A percentile compares a stretch with the other conserved stretches of the same genome.
Evolutionary conservation across 2,797 vertebrate genomes (phyloP).

Genomic region (Sus cebifrons): DNA sequence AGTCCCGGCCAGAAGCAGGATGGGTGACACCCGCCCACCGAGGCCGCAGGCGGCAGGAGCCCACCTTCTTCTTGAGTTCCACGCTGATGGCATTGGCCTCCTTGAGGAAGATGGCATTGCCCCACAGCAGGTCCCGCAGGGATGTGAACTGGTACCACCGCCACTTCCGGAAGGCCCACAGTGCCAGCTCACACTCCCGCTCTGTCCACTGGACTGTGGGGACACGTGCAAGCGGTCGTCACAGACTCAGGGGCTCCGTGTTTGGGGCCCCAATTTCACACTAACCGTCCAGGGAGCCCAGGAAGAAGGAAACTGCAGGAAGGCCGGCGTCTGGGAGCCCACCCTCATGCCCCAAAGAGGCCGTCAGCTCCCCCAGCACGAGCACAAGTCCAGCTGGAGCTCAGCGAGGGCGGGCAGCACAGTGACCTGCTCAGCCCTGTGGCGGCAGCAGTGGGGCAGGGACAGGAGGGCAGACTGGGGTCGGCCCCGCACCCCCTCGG

Average conservation of each 20-base stretch:
- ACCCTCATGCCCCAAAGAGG: rapidly evolving
- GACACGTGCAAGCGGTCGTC: slow-evolving; percentile 34
- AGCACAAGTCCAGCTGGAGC: not conserved
- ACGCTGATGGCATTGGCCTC: slow-evolving; percentile 99
- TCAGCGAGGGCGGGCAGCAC: not conserved
- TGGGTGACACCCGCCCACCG: rapidly evolving
- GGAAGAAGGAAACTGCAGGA: not conserved
- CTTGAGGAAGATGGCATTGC: slow-evolving; percentile 98
- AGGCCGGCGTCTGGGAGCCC: rapidly evolving
- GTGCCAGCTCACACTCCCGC: slow-evolving; percentile 95
- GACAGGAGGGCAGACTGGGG: rapidly evolving
- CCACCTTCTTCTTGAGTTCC: slow-evolving; percentile 98
- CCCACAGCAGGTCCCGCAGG: slow-evolving; percentile 97
- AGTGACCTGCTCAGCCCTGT: not conserved
- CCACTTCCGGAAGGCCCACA: slow-evolving; percentile 98
- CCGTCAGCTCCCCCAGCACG: rapidly evolving
- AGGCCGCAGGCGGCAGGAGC: not conserved
- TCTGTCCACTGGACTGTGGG: slow-evolving; percentile 96
- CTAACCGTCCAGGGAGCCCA: not conserved
- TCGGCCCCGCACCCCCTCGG: not conserved
- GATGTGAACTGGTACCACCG: slow-evolving; percentile 99
- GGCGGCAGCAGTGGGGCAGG: rapidly evolving
- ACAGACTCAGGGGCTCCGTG: rapidly evolving
- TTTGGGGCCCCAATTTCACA: rapidly evolving
- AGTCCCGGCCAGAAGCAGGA: not conserved